These are phyloP conservation scores for Melipona beecheii DNA, from an alignment of 2,888 invertebrate species.

Conservation along the genomic window DNA sequence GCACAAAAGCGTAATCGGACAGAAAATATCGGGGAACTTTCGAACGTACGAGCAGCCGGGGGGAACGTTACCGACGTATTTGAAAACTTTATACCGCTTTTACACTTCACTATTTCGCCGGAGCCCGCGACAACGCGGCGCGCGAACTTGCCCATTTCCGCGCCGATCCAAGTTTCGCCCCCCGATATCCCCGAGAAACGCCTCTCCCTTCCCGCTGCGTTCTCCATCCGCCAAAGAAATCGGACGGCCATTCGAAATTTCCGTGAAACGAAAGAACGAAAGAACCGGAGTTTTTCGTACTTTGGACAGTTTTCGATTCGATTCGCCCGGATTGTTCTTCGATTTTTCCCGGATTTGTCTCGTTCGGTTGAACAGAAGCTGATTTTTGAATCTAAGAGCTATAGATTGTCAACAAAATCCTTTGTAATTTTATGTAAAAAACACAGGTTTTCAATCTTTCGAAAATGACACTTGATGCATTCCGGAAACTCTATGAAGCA, in stretches of 20 bases:
- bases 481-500: not conserved
- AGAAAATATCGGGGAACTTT: constrained; percentile 64
- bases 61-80: constrained; percentile 47
- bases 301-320: not conserved
- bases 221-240: not conserved
- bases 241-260: not conserved
- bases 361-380: too few relatives aligned
- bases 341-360: not conserved
- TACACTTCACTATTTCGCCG: constrained; percentile 39
- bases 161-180: constrained; percentile 29
- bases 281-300: not conserved
- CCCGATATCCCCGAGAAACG: constrained; percentile 12
- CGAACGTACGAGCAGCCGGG: not conserved
- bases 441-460: too few relatives aligned
- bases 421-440: too few relatives aligned
- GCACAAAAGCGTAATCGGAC: constrained; percentile 48
- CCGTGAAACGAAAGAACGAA: not conserved
- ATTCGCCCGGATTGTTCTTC: not conserved
- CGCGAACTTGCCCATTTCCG: constrained; percentile 35
- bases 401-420: too few relatives aligned
- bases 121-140: constrained; percentile 8
- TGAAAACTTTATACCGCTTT: constrained; percentile 53
- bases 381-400: too few relatives aligned
- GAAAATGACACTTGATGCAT: too few relatives aligned
- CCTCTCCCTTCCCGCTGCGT: not conserved